phyloP scores from a whole-genome alignment of 2,113 vertebrate species.

The Pungitius pungitius region DNA sequence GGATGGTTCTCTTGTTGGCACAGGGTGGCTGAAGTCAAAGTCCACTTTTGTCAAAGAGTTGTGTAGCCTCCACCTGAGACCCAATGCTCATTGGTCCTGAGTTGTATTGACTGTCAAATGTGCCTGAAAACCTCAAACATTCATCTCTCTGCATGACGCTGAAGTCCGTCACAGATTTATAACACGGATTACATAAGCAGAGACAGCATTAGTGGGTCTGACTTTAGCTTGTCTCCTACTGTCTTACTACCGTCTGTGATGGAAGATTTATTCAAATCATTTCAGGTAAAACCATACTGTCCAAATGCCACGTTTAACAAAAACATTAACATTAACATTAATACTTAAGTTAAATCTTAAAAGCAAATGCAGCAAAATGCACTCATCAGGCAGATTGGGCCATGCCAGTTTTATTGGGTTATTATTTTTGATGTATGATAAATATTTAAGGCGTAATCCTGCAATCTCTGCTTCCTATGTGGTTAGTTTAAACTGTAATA shows the following conservation, averaged over 20 bases:
- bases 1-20: neutral
- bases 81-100: neutral
- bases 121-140: neutral
- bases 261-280: neutral
- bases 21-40: neutral
- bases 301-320: neutral
- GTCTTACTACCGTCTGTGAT: neutral
- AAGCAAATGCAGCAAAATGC: neutral
- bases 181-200: slow-evolving; percentile 18
- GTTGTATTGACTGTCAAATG: neutral
- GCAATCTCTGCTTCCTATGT: neutral
- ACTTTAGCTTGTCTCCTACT: neutral
- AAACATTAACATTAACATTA: neutral
- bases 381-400: neutral
- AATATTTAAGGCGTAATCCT: neutral
- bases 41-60: neutral
- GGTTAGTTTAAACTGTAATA: neutral
- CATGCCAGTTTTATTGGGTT: neutral
- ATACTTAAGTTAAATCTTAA: neutral
- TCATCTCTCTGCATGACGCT: neutral
- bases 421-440: neutral
- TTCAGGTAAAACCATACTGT: neutral
- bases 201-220: neutral
- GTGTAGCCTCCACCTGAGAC: neutral
- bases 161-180: slow-evolving; percentile 10